phyloP scores from a whole-genome alignment of 2,888 invertebrate species.

The Erannis defoliaria region DNA sequence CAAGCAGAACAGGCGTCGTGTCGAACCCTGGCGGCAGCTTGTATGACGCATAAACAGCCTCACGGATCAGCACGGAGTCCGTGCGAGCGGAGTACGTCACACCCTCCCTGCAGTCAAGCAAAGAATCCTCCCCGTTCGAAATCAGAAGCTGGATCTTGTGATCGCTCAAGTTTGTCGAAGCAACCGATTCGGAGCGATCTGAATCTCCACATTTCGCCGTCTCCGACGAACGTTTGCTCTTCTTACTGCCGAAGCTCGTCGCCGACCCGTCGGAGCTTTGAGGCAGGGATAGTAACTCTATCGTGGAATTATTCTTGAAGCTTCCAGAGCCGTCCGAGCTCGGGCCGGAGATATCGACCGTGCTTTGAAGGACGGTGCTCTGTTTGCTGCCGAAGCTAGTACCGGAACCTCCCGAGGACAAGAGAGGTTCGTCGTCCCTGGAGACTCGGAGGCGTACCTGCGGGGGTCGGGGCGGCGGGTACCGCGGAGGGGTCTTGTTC shows the following conservation, averaged over 20 bases:
- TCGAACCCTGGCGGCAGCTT: conserved; percentile 80
- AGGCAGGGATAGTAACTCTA: conserved; percentile 75
- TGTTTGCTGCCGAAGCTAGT: conserved; percentile 81
- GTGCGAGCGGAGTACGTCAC: conserved; percentile 81
- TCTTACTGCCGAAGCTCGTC: conserved; percentile 76
- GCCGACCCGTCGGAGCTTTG: conserved; percentile 76
- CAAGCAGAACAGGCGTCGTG: conserved; percentile 81
- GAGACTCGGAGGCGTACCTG: conserved; percentile 86
- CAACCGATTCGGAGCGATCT: conserved; percentile 73
- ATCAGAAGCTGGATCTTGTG: conserved; percentile 80
- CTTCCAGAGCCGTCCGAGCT: conserved; percentile 76
- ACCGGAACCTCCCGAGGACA: conserved; percentile 77
- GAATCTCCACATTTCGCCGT: conserved; percentile 80
- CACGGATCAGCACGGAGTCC: conserved; percentile 81
- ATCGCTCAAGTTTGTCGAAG: conserved; percentile 70
- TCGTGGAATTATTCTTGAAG: conserved; percentile 77
- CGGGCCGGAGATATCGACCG: conserved; percentile 69
- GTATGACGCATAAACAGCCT: conserved; percentile 81
- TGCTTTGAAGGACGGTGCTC: conserved; percentile 73
- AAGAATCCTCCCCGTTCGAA: conserved; percentile 79
- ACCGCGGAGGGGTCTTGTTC: conserved; percentile 96
- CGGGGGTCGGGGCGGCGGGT: conserved; percentile 93
- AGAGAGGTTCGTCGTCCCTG: conserved; percentile 83
- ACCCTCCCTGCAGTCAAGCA: conserved; percentile 78
- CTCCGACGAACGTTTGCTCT: conserved; percentile 77